Evolutionary conservation across 2,888 invertebrate genomes (phyloP), one percentile per base, ranked within the genome.

Genomic region (Artemia sp.): DNA sequence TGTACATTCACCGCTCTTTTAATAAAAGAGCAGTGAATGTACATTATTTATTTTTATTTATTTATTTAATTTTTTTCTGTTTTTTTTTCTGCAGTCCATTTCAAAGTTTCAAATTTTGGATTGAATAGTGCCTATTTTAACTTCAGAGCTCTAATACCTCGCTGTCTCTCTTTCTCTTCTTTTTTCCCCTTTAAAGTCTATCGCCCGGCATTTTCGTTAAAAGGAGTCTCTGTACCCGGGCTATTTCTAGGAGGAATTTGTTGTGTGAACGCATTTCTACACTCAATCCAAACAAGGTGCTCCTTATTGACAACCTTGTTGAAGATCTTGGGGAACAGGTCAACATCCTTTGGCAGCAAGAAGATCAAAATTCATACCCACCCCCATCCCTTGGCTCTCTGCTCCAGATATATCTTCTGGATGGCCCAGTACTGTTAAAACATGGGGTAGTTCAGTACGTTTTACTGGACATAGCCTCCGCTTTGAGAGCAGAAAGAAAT

Each of bases 261-360:
- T 24, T 58, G 14, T n/a, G 8, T 24, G 9, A 8, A 58, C 14
- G 64, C 9, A 58, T n/a, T 24, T 58, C 64, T 58, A 24, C 64
- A 38, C 38, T 38, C 64, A 10, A 58, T 58, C 64, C 64, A 58
- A n/a, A 58, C 14, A 58, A 58, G 24, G 64, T 58, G 9, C 64
- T 58, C 24, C 64, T 58, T 24, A 10, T 58, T 24, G 64, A 58
- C 64, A 58, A 58, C 64, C 24, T 58, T 24, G 14, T 58, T 58
- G 64, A 58, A 58, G 10, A 10, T 10, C 64, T 58, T n/a, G 64
- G 64, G n/a, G 64, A 58, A 24, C 64, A 58, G 24, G 64, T 58
- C n/a, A 24, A 19, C 64, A 19, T 24, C n/a, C 14, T 58, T n/a
- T 58, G 64, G 64, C 8, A 24, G n/a, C n/a, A 24, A 19, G 64